phyloP scores from a whole-genome alignment of 2,797 vertebrate genomes.

The Lutjanus campechanus region DNA sequence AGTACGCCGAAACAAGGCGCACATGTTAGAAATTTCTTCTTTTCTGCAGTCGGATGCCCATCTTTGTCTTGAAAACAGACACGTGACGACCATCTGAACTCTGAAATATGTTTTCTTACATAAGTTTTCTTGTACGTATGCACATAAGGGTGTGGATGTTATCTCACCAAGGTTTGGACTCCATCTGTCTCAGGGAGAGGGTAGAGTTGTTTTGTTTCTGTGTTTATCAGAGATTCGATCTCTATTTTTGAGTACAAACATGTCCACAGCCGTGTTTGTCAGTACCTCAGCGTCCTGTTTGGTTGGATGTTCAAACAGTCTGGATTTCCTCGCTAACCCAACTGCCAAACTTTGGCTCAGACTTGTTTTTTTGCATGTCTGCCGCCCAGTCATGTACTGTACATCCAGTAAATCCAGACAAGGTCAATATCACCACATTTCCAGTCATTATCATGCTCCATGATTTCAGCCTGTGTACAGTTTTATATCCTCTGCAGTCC shows the following conservation, averaged over 20 bases:
- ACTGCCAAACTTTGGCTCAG: not conserved
- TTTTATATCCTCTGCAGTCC: slow-evolving; percentile 29
- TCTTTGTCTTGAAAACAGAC: slow-evolving; percentile 16
- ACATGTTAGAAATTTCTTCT: slow-evolving; percentile 57
- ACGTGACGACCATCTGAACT: slow-evolving; percentile 35
- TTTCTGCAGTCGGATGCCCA: slow-evolving; percentile 6
- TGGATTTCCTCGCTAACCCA: slow-evolving; percentile 8
- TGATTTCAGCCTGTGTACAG: slow-evolving; percentile 48
- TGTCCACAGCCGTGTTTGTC: not conserved
- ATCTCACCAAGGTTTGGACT: slow-evolving; percentile 1
- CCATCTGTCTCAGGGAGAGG: not conserved
- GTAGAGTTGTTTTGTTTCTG: not conserved
- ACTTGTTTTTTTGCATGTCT: slow-evolving; percentile 4
- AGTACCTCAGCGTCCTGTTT: not conserved
- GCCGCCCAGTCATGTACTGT: slow-evolving; percentile 23
- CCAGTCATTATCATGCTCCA: slow-evolving; percentile 55
- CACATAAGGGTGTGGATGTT: not conserved
- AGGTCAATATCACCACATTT: slow-evolving; percentile 48
- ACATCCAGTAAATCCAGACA: slow-evolving; percentile 34
- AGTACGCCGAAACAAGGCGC: slow-evolving; percentile 59
- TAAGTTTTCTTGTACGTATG: not conserved
- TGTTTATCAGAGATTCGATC: slow-evolving; percentile 16
- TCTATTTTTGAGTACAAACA: not conserved
- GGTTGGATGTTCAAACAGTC: not conserved
- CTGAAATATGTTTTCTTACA: not conserved